These are phyloP conservation scores for Trachymyrmex septentrionalis DNA, from an alignment of 1,140 invertebrate genomes.

Conservation along the genomic window DNA sequence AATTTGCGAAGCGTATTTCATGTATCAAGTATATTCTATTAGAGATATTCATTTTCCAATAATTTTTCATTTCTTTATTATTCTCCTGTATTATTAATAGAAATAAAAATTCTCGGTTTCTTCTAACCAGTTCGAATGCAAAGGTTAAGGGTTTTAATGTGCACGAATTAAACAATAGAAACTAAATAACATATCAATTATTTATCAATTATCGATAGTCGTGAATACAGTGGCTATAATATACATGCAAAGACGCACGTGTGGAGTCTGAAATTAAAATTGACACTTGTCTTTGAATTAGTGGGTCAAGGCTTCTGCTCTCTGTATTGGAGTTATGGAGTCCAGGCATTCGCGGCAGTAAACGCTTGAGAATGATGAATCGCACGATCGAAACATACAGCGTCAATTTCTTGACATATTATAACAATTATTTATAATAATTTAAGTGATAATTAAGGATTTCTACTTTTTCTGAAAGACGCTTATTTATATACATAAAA, in stretches of 20 bases:
- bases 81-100: neutral
- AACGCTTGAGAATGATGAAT: slow-evolving; percentile 39
- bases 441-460: neutral
- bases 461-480: neutral
- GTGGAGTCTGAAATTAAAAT: slow-evolving; percentile 61
- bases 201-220: slow-evolving; percentile 43
- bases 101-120: slow-evolving; percentile 20
- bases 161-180: slow-evolving; percentile 18
- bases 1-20: neutral
- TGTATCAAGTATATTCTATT: slow-evolving; percentile 7
- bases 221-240: neutral
- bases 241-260: slow-evolving; percentile 35
- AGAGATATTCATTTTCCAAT: slow-evolving; percentile 4
- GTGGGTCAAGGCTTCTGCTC: slow-evolving; percentile 66
- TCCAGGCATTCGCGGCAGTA: neutral
- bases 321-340: slow-evolving; percentile 29
- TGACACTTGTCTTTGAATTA: slow-evolving; percentile 58
- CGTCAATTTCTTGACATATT: neutral
- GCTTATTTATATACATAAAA: neutral
- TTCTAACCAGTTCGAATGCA: neutral
- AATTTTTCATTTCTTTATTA: neutral
- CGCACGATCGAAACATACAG: neutral
- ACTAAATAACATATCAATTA: slow-evolving; percentile 38
- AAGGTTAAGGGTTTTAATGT: slow-evolving; percentile 31
- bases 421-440: neutral